Conservation (phyloP, 2,797 vertebrate species). For the Centroberyx gerrardi region DNA sequence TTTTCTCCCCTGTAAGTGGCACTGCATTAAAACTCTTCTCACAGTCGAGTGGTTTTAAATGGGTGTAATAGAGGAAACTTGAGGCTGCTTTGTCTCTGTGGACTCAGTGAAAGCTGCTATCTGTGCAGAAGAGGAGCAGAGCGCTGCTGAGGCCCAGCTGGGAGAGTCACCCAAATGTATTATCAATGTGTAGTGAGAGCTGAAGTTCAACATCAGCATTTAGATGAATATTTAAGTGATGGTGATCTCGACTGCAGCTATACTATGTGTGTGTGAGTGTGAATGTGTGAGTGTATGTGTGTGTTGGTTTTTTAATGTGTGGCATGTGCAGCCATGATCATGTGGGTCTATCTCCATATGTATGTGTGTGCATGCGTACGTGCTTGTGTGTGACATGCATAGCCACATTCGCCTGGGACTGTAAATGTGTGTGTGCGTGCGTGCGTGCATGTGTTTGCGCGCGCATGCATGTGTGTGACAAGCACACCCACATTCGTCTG, state of each 20-base stretch:
- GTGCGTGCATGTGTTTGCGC: slow-evolving; percentile 36
- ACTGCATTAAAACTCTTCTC: slow-evolving; percentile 80
- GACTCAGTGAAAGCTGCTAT: slow-evolving; percentile 78
- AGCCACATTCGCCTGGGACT: too few species aligned
- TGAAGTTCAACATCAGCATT: slow-evolving; percentile 69
- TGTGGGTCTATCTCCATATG: neutral
- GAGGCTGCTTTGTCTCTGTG: slow-evolving; percentile 75
- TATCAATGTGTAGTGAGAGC: slow-evolving; percentile 69
- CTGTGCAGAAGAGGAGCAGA: slow-evolving; percentile 67
- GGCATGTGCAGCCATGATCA: slow-evolving; percentile 16
- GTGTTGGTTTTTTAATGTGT: slow-evolving; percentile 1
- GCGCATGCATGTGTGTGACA: slow-evolving; percentile 40
- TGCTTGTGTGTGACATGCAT: neutral
- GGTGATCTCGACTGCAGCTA: slow-evolving; percentile 34
- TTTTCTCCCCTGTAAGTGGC: slow-evolving; percentile 77
- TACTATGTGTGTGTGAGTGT: slow-evolving; percentile 8
- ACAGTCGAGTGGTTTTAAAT: slow-evolving; percentile 79
- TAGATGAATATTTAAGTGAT: slow-evolving; percentile 67
- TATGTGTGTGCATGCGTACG: neutral
- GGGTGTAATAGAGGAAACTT: slow-evolving; percentile 75
- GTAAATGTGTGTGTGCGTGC: slow-evolving; percentile 13
- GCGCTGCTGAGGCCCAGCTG: slow-evolving; percentile 71
- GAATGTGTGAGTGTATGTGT: slow-evolving; percentile 6
- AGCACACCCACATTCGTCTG: neutral
- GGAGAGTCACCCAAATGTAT: slow-evolving; percentile 73